Percentiles rank a stretch among this genome's conserved stretches.
phyloP scores from a whole-genome alignment of 2,888 invertebrate species.

The Brachyopa scutellaris region DNA sequence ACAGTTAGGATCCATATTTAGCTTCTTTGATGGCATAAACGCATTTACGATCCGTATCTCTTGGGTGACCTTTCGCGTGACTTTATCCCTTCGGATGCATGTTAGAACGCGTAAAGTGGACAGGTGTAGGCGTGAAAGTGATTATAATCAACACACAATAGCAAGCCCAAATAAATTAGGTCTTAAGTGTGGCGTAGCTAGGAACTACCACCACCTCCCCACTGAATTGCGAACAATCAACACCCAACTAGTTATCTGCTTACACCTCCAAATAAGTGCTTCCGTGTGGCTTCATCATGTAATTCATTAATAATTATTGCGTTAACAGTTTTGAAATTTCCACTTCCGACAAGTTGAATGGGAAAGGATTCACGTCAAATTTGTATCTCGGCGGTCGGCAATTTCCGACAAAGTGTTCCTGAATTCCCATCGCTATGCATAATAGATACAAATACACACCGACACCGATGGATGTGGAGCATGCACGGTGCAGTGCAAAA shows the following conservation, averaged over 20 bases:
- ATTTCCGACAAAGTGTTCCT: slow-evolving; percentile 26
- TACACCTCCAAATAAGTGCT: slow-evolving; percentile 25
- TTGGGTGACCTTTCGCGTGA: slow-evolving; percentile 38
- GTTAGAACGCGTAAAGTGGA: slow-evolving; percentile 21
- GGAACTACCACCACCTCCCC: neutral
- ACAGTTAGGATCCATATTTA: slow-evolving; percentile 54
- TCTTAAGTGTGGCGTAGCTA: neutral
- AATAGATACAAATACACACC: slow-evolving; percentile 2
- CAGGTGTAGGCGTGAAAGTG: slow-evolving; percentile 30
- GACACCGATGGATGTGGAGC: neutral
- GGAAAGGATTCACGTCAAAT: slow-evolving; percentile 39
- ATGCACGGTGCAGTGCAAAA: neutral
- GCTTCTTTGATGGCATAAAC: slow-evolving; percentile 9
- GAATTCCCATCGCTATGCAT: slow-evolving; percentile 12
- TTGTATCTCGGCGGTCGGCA: slow-evolving; percentile 22
- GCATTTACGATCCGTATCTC: slow-evolving; percentile 29
- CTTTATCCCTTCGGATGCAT: slow-evolving; percentile 4
- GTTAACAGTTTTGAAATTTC: slow-evolving; percentile 33
- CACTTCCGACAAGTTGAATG: slow-evolving; percentile 46
- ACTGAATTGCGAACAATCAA: slow-evolving; percentile 21
- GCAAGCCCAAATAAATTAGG: slow-evolving; percentile 7
- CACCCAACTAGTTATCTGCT: slow-evolving; percentile 41
- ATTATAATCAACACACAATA: neutral
- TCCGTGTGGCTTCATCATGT: slow-evolving; percentile 29
- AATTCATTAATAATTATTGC: slow-evolving; percentile 54